Base-by-base conservation (phyloP, 2,888 invertebrate genomes). In the Crocallis elinguaria region DNA sequence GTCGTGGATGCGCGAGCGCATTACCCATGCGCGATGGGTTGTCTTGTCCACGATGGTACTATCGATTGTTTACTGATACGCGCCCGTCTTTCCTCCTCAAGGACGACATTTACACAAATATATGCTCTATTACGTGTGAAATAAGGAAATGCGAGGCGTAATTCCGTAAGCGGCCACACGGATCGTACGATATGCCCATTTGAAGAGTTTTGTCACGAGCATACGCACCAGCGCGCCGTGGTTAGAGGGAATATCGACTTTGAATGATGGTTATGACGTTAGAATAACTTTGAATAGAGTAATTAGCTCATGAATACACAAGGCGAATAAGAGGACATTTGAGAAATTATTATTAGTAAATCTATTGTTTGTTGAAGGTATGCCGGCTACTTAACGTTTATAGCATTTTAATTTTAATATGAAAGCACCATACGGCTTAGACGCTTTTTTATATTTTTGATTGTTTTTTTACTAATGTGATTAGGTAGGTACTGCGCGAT, bases 231-330 rank as follows among this genome's bases (percentile, higher is more conserved):
- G 76, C 82, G 76, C 75, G 81, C 78, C 73, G 75, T 75, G 79
- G 80, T 79, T 77, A 82, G 79, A 80, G 77, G 82, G 82, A 73
- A 82, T 86, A 85, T 88, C 77, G 83, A 82, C 84, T 70, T 79
- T 85, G 84, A 86, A 81, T 83, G 84, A 87, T 84, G 81, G 78
- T 86, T 88, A 87, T 90, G 89, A 86, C 82, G 81, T 83, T 88
- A 70, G 88, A 89, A 90, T 90, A 89, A 86, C 86, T 89, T 84
- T 88, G 87, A 89, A 89, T 89, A 79, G 77, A 71, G 75, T 88
- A 85, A 88, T 90, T 89, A 88, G 78, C 78, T 82, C 71, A 82
- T 82, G 84, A 88, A 84, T 85, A 83, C 76, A 78, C 74, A 79
- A 74, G 72, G 76, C 75, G 78, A 82, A 84, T 79, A 77, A 75